Conservation (phyloP, 2,797 vertebrate genomes). For the Myiotriccus ornatus region DNA sequence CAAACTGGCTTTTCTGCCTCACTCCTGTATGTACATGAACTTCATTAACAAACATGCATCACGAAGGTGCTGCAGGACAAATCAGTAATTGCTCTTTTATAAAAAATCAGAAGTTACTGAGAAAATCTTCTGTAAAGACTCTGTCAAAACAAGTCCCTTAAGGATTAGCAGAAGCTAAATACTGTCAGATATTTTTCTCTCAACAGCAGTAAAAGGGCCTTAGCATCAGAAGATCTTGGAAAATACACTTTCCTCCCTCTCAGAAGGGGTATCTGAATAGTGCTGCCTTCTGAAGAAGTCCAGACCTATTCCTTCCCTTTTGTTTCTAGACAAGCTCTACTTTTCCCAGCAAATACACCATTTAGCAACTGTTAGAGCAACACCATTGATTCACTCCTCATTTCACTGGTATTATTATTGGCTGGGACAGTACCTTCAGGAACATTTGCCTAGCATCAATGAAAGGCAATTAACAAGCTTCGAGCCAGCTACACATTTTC, state of each 20-base stretch:
- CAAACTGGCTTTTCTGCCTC: neutral
- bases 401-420: neutral
- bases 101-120: slow-evolving; percentile 66
- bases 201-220: slow-evolving; percentile 67
- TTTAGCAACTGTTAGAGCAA: neutral
- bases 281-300: slow-evolving; percentile 6
- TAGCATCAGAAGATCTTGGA: slow-evolving; percentile 71
- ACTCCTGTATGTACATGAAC: slow-evolving; percentile 43
- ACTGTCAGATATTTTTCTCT: slow-evolving; percentile 70
- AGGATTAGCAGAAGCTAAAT: slow-evolving; percentile 75
- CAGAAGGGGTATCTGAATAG: slow-evolving; percentile 18
- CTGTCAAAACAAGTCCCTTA: slow-evolving; percentile 78
- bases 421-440: neutral
- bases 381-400: neutral
- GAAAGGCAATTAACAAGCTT: neutral
- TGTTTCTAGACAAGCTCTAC: neutral
- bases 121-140: slow-evolving; percentile 71
- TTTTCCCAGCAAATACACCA: neutral
- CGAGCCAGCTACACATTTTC: neutral
- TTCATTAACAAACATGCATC: slow-evolving; percentile 61
- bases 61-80: slow-evolving; percentile 63
- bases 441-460: neutral
- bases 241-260: slow-evolving; percentile 38
- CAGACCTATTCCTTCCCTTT: neutral
- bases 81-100: slow-evolving; percentile 72